Percentiles rank a stretch among this genome's conserved stretches.
These are phyloP conservation scores for Idaea straminata DNA, from an alignment of 2,888 invertebrate genomes.

Conservation along the genomic window DNA sequence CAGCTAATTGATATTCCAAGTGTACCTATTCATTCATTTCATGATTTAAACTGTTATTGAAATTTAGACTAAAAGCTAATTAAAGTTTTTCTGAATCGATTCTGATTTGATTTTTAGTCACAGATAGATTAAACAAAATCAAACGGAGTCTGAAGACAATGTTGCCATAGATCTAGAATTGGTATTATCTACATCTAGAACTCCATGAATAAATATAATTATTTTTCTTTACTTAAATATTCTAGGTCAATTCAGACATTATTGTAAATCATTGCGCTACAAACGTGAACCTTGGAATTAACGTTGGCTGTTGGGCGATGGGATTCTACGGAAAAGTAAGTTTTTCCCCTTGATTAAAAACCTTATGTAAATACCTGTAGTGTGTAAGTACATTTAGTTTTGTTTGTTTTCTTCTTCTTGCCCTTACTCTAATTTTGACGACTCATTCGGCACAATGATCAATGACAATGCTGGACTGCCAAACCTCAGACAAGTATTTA, in stretches of 20 bases:
- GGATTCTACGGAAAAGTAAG: slow-evolving; percentile 69
- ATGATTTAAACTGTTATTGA: no score
- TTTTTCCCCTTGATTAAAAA: slow-evolving; percentile 8
- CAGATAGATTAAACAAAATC: neutral
- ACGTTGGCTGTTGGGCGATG: slow-evolving; percentile 53
- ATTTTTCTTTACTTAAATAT: slow-evolving; percentile 20
- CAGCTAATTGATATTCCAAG: no score
- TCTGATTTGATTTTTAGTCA: neutral
- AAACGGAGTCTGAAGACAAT: no score
- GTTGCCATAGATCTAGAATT: neutral
- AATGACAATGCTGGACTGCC: no score
- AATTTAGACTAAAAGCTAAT: no score
- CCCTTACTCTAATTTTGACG: no score
- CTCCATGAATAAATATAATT: neutral
- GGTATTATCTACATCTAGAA: neutral
- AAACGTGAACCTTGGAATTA: slow-evolving; percentile 64
- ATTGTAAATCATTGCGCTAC: slow-evolving; percentile 71
- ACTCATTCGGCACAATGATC: no score
- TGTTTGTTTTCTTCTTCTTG: neutral
- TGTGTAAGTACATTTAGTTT: neutral
- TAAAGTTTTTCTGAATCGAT: neutral
- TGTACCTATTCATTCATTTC: no score
- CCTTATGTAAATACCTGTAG: neutral
- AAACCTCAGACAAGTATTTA: no score
- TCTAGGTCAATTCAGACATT: slow-evolving; percentile 67